Base-by-base conservation (phyloP, 2,113 vertebrate species). In the Castor canadensis region DNA sequence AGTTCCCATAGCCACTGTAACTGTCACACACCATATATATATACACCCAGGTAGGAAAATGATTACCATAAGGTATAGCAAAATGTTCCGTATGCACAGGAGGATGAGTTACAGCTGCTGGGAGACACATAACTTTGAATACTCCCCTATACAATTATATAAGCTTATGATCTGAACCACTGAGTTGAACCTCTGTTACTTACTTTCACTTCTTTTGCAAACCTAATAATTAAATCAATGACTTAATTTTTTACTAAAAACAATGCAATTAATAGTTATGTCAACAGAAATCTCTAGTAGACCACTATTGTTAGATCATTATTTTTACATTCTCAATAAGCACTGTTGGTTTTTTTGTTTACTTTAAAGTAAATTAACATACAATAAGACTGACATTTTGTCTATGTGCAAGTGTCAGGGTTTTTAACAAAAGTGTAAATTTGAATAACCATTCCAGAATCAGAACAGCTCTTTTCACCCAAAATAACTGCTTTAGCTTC, bases 1-100 rank as follows among this genome's bases (percentile, higher is more conserved):
- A 86, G 90, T 97, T 98, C 98, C 98, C 98, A 96, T 32, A 95
- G 98, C 85, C 95, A 82, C 92, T 3, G 0, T 98, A 98, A 98
- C 98, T 97, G 97, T 97, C 97, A 96, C 95, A 96, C 69, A 52
- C 86, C 96, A 82, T 96, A 95, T 92, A 26, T 28, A 98, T 91
- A 95, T 69, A 96, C 92, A 95, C 54, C 87, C 82, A 95, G 93
- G 84, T 76, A 86, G 95, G 94, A 91, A 98, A 98, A 97, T 47
- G 89, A 98, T 97, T 93, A 96, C 88, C 91, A 71, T 96, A 98
- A 97, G 95, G 96, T 97, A 83, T 47, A 92, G 86, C 32, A 94
- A 93, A 96, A 95, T 71, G 85, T 94, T 95, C 95, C 92, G 84
- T 47, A 56, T 6, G 45, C 95, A 94, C 84, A n/a, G 66, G 0